Evolutionary conservation across 2,113 vertebrate species (phyloP), one percentile per base, ranked within the genome.

Genomic region (Ancistrus triradiatus): DNA sequence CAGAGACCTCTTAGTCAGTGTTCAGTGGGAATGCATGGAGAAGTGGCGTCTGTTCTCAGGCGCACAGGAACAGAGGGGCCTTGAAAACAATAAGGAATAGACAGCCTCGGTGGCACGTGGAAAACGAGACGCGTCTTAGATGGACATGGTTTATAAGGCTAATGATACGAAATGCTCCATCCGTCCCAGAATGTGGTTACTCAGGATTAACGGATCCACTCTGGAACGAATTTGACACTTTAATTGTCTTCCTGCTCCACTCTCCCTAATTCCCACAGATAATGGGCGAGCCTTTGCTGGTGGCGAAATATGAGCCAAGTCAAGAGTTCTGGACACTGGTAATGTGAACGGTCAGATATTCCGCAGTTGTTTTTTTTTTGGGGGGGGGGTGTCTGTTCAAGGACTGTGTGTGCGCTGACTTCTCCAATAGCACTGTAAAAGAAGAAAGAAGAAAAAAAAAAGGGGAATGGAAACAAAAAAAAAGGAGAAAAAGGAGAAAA

Each of bases 231-330:
- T 21, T 42, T 73, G 76, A 84, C 79, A 85, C 70, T 81, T 78
- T 76, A 83, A 31, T 83, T 79, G 76, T 81, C 77, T 85, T 81
- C 80, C 63, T 77, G n/a, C 74, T 65, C 77, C 78, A 80, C 78
- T 84, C 77, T 80, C n/a, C 70, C 71, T 24, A 48, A 74, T 44
- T 18, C 77, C 27, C 27, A 4, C 2, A 75, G 72, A 81, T 58
- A 66, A 60, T 9, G 68, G 65, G 66, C 68, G 3, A 18, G 58
- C 59, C 67, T 72, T 70, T 83, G 83, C 82, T 78, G 81, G 74
- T 70, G 66, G 79, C 55, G 85, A 87, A 88, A 88, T 80, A 59
- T 81, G 84, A 88, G 80, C 80, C 78, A 76, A 77, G 78, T 82
- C 77, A 83, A 74, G 74, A 70, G 51, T 65, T 76, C 58, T 81